Evolutionary conservation across 2,113 vertebrate genomes (phyloP).

Genomic region (Amphiprion percula): DNA sequence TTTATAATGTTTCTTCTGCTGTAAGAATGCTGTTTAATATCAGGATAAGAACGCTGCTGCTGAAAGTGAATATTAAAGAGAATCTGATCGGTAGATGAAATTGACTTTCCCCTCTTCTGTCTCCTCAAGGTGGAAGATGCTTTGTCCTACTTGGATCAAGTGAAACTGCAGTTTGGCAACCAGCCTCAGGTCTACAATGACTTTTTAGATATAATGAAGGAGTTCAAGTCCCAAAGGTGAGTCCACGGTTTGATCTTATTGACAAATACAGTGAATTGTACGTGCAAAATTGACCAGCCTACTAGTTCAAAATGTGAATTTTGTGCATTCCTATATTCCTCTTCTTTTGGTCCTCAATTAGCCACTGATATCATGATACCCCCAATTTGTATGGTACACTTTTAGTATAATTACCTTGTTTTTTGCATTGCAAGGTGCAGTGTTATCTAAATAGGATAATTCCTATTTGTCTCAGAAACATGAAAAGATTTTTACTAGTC

Average conservation of each 20-base stretch:
- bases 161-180: constrained; percentile 98
- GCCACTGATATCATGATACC: not conserved
- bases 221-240: constrained; percentile 99
- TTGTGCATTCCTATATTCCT: not conserved
- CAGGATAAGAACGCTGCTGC: not conserved
- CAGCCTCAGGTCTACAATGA: constrained; percentile 99
- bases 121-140: constrained; percentile 94
- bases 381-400: not conserved
- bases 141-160: constrained; percentile 97
- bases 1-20: not conserved
- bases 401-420: not conserved
- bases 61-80: not conserved
- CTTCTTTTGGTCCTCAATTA: not conserved
- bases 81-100: not conserved
- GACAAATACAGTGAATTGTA: not conserved
- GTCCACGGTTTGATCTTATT: not conserved
- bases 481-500: too few relatives aligned
- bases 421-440: too few relatives aligned
- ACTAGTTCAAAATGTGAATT: not conserved
- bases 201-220: constrained; percentile 99
- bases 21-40: not conserved
- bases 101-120: constrained; percentile 1
- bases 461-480: too few relatives aligned
- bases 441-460: too few relatives aligned
- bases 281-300: not conserved